Base-by-base conservation (phyloP, 2,113 vertebrate genomes). In the Scatophagus argus region DNA sequence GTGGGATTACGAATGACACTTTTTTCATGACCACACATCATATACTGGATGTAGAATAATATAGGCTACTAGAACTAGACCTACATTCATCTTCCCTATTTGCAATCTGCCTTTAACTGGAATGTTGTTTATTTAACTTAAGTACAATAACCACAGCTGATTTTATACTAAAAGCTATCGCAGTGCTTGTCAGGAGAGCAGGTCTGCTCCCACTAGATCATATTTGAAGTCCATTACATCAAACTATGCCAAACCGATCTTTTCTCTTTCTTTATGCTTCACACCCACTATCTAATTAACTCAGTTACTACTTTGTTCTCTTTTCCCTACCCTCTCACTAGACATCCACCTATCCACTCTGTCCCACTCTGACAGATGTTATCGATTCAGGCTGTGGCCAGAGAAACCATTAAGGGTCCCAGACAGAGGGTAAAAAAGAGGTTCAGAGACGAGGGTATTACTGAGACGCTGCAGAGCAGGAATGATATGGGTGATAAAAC, bases 291-390 rank as follows among this genome's bases (percentile, higher is more conserved):
- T 8, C 41, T 72, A 39, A 17, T 79, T 13, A 25, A 31, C 65
- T 31, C 51, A 21, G 38, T 66, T 71, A 38, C 27, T 2, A 21
- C 66, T 64, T 47, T 62, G 52, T 43, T 62, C 32, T 49, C 29
- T 2, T 31, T 60, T 62, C 51, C 64, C 32, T 58, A 1, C 7
- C 12, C 23, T 79, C 65, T 83, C 71, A 36, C 56, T 65, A 46
- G 73, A 82, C 66, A 71, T 81, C 85, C 84, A 75, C 80, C 74
- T 77, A 58, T 87, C 56, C 52, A 62, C 71, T 77, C 41, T 58
- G 65, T 83, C 69, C 74, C 32, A 31, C 55, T 31, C 69, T 83
- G 85, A 88, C 82, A 91, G 90, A 92, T 90, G 90, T 87, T 90
- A 88, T 89, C 86, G 80, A 86, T 87, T 87, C 34, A 82, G 56